Base-by-base conservation (phyloP, 2,797 vertebrate species). In the Artibeus lituratus region DNA sequence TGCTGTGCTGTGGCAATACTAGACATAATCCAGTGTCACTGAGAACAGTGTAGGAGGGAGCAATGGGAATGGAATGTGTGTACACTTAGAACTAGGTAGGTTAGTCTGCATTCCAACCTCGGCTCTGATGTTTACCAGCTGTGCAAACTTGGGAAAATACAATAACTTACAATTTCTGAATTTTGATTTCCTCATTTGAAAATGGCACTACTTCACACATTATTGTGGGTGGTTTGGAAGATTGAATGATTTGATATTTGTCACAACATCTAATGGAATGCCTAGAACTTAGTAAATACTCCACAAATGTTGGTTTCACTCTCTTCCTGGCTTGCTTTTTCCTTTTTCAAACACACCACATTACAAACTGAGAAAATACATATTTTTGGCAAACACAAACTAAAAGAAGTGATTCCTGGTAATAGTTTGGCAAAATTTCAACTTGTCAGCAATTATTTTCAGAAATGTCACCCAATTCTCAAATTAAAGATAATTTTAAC, bases 401-500 rank as follows among this genome's bases (percentile, higher is more conserved):
- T 26, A 29, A 87, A 29, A 87, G 70, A 87, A 94, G 67, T 15
- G 32, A 87, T 0, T 78, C 21, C 69, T 69, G 37, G 21, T 14
- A 47, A 7, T 76, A 67, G 67, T 44, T 53, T 88, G 39, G 39
- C 49, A 86, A 69, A 74, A 82, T 85, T 82, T 44, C 26, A 82
- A 57, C 32, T 26, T 69, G n/a, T 39, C 35, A 69, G 22, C 32
- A 14, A 26, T 76, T 78, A 44, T 72, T 83, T 86, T 49, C 47
- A 42, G 69, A 96, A 65, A 44, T 57, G 15, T 67, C 74, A 74
- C 21, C 29, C 7, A 47, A n/a, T 26, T 87, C 76, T 96, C 91
- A 88, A 94, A 72, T 35, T 88, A 29, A 77, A 91, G 42, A 91
- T 65, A 91, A 49, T 91, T 83, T 94, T 49, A 76, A 92, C 57